Evolutionary conservation across 37 sponge, comb jelly and placozoan species (phyloP), one percentile per base, ranked within the genome.

Genomic region (Crambe crambe): DNA sequence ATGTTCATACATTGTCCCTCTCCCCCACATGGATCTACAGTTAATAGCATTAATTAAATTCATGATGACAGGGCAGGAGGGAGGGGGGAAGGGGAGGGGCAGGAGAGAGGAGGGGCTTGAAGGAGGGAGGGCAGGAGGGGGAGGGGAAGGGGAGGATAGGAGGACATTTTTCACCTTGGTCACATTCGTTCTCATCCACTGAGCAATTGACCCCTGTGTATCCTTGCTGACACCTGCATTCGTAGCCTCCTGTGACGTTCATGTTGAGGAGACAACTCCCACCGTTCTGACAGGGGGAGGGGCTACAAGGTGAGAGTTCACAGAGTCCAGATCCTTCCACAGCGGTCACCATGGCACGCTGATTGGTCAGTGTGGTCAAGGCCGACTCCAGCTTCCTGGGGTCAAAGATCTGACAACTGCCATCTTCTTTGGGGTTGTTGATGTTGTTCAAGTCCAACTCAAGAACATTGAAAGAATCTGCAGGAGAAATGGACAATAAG

Each of bases 211-310:
- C 35, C 3, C 91, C 91, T 18, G 47, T 63, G 82, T 72, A 90
- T 10, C 77, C 81, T 27, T 35, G 40, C 8, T 34, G 6, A 81
- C 91, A 90, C 73, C 39, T 38, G 59, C 91, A 90, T 60, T 47
- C 41, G 68, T 72, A 90, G 15, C 91, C 91, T 37, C 54, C 63
- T 17, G 18, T 37, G 0, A 38, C 54, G 36, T 32, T 25, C 3
- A 29, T 1, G 18, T 51, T 41, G 34, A 75, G 66, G 20, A 26
- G 9, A 38, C 91, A 90, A 2, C 21, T 25, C 9, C 89, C 93
- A 25, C 73, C 73, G 44, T 92, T 92, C 9, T 56, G 57, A 41
- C 93, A 92, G 2, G 89, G 93, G 43, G 60, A 78, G 42, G 89
- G 93, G 29, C 37, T 61, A 70, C 93, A 92, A 20, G 89, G 56